Evolutionary conservation across 2,888 invertebrate species (phyloP).

Genomic region (Ophion slaviceki): DNA sequence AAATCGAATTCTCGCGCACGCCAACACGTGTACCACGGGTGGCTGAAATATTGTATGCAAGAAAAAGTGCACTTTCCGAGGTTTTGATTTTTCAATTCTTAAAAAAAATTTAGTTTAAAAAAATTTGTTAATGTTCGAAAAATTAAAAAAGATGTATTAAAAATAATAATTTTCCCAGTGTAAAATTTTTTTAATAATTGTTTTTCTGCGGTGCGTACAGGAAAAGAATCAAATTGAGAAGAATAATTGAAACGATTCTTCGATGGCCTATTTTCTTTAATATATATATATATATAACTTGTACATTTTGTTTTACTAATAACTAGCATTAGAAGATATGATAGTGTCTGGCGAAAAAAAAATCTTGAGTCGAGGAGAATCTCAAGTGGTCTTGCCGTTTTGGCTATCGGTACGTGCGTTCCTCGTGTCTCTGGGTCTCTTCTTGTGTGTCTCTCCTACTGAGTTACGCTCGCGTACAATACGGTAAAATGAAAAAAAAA

Average conservation of each 20-base stretch:
- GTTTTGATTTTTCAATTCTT: not conserved
- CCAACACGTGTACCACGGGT: not conserved
- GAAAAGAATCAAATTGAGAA: not conserved
- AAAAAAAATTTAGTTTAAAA: too few species aligned
- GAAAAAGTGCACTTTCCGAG: conserved; percentile 9
- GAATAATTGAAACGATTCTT: not conserved
- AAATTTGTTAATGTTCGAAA: too few species aligned
- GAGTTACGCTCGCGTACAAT: conserved; percentile 60
- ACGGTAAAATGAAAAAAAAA: conserved; percentile 64
- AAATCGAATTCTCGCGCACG: conserved; percentile 29
- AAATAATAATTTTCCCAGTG: too few species aligned
- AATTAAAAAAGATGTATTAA: too few species aligned
- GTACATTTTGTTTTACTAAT: conserved; percentile 40
- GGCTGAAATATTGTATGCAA: conserved; percentile 25
- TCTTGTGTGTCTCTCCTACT: conserved; percentile 45
- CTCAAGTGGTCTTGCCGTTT: conserved; percentile 77
- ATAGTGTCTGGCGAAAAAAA: conserved; percentile 15
- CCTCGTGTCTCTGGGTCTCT: not conserved
- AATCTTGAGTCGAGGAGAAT: conserved; percentile 65
- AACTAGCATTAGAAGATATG: conserved; percentile 3
- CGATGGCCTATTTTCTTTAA: conserved; percentile 31
- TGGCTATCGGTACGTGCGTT: conserved; percentile 70
- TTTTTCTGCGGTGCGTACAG: not conserved
- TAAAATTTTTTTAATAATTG: too few species aligned
- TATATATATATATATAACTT: conserved; percentile 29